Evolutionary conservation across 2,888 invertebrate species (phyloP).

Genomic region (Eubasilissa splendida): DNA sequence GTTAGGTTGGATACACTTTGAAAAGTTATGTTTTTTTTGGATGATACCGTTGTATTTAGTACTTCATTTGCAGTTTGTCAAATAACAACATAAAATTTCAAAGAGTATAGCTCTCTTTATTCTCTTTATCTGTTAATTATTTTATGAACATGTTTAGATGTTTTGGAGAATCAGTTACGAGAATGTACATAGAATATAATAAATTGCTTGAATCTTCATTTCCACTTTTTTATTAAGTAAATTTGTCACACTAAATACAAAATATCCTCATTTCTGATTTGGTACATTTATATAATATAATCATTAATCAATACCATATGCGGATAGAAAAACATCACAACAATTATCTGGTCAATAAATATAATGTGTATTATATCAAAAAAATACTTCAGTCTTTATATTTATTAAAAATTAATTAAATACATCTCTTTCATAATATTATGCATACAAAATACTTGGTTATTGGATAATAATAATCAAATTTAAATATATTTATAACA

Average conservation of each 20-base stretch:
- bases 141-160: too few relatives aligned
- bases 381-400: slow-evolving; percentile 3
- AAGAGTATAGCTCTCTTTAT: too few relatives aligned
- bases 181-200: slow-evolving; percentile 1
- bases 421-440: too few relatives aligned
- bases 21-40: background rate
- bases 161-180: too few relatives aligned
- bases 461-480: too few relatives aligned
- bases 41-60: too few relatives aligned
- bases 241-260: slow-evolving; percentile 8
- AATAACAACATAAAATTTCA: too few relatives aligned
- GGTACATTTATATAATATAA: slow-evolving; percentile 2
- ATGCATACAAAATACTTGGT: too few relatives aligned
- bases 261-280: background rate
- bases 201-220: background rate
- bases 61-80: too few relatives aligned
- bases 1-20: background rate
- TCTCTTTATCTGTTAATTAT: too few relatives aligned
- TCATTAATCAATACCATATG: background rate
- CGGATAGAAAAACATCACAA: background rate
- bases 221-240: slow-evolving; percentile 14
- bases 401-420: background rate
- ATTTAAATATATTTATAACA: too few relatives aligned
- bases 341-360: background rate
- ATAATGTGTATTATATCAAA: background rate